A percentile compares a stretch with the other conserved stretches of the same genome.
These are phyloP conservation scores for Euwallacea fornicatus DNA, from an alignment of 1,140 invertebrate genomes.

Conservation along the genomic window DNA sequence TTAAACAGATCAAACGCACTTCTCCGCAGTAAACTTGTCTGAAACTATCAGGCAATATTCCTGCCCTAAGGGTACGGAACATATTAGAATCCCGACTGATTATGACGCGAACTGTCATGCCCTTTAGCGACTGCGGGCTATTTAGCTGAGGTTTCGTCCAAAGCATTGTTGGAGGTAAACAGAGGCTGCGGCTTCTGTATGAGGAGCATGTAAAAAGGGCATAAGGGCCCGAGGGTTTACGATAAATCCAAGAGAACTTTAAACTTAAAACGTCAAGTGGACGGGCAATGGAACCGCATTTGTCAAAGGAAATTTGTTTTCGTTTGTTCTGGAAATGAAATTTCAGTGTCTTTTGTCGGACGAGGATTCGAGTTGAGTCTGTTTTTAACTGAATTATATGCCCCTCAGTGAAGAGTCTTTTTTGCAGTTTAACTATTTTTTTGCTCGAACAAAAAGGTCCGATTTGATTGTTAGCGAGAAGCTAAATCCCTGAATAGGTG, in stretches of 20 bases:
- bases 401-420: no score
- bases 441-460: no score
- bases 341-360: constrained; percentile 23
- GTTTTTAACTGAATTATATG: no score
- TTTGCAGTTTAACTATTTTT: no score
- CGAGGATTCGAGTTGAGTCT: no score
- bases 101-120: constrained; percentile 29
- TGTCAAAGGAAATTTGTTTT: constrained; percentile 30
- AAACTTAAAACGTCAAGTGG: constrained; percentile 28
- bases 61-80: constrained; percentile 13
- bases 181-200: constrained; percentile 27
- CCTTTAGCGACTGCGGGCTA: constrained; percentile 19
- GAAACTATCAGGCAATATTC: constrained; percentile 24
- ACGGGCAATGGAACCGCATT: constrained; percentile 20
- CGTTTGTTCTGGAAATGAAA: constrained; percentile 27
- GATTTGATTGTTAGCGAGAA: no score
- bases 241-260: constrained; percentile 28
- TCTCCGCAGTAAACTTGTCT: constrained; percentile 1
- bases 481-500: constrained; percentile 2
- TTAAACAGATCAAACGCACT: constrained; percentile 18
- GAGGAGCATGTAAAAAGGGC: constrained; percentile 30
- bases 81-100: constrained; percentile 24
- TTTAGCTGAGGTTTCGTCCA: constrained; percentile 32
- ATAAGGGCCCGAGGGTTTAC: constrained; percentile 26
- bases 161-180: constrained; percentile 35